phyloP scores from a whole-genome alignment of 2,888 invertebrate species.

The Drosophila nigricruria region DNA sequence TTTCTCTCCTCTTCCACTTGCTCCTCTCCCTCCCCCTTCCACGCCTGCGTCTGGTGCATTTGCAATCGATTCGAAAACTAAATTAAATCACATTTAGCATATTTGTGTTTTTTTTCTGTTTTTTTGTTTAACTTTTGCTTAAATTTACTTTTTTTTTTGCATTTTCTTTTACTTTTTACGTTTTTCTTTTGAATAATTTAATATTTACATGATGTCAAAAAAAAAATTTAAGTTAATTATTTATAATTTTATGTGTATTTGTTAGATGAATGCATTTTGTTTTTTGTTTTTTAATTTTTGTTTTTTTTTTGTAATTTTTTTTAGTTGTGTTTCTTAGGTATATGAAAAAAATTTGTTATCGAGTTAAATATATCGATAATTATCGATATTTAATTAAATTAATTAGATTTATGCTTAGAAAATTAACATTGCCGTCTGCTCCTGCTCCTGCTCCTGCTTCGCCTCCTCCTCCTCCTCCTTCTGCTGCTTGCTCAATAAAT shows the following conservation, averaged over 20 bases:
- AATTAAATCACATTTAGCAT: constrained; percentile 77
- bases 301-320: constrained; percentile 6
- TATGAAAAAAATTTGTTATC: constrained; percentile 59
- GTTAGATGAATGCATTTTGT: constrained; percentile 16
- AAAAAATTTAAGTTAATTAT: constrained; percentile 31
- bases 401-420: constrained; percentile 46
- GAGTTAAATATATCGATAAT: constrained; percentile 10
- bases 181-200: constrained; percentile 43
- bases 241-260: constrained; percentile 31
- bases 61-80: constrained; percentile 63
- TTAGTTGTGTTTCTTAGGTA: constrained; percentile 53
- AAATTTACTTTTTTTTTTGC: constrained; percentile 12
- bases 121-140: constrained; percentile 12
- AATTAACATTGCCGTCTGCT: constrained; percentile 49
- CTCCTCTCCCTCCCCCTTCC: background rate
- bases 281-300: constrained; percentile 7
- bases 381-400: constrained; percentile 50
- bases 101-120: constrained; percentile 27
- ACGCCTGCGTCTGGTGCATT: constrained; percentile 27
- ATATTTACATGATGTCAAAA: constrained; percentile 54
- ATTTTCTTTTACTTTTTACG: background rate
- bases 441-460: background rate
- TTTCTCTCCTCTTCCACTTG: background rate
- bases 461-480: background rate
- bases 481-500: constrained; percentile 32